A percentile compares a stretch with the other conserved stretches of the same genome.
Evolutionary conservation across 2,113 vertebrate genomes (phyloP).

Genomic region (Felis catus): F.catus_Fca126_mat1.0 CM031414.1:26354501-26355000

Average conservation of each 20-base stretch:
- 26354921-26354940: not conserved
- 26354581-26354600: not conserved
- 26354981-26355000: not conserved
- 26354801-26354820: not conserved
- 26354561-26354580: rapidly evolving
- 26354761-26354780: not conserved
- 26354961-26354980: not conserved
- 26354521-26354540: conserved; percentile 30
- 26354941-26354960: not conserved
- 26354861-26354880: not conserved
- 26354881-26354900: not conserved
- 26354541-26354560: not conserved
- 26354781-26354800: not conserved
- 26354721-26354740: not conserved
- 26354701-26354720: not conserved
- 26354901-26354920: not conserved
- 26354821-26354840: not conserved
- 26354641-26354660: not conserved
- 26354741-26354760: not conserved
- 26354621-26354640: not conserved
- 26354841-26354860: not conserved
- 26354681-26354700: not conserved
- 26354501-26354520: conserved; percentile 28
- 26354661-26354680: not conserved
- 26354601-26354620: not conserved